A percentile compares a stretch with the other conserved stretches of the same genome.
phyloP scores from a whole-genome alignment of 1,140 invertebrate species.

The Papilio xuthus region DNA sequence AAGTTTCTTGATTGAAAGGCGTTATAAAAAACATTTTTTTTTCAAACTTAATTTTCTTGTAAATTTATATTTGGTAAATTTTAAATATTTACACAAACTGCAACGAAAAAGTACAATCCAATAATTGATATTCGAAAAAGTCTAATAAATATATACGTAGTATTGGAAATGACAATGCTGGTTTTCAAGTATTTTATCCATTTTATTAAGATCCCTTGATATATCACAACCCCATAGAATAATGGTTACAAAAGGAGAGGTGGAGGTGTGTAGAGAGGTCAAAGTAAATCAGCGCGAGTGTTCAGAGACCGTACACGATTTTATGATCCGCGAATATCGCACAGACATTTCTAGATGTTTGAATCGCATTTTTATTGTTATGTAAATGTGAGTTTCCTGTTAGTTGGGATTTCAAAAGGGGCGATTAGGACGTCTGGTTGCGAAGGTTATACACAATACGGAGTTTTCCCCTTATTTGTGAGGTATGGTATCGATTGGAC shows the following conservation, averaged over 20 bases:
- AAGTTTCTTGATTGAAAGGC: too few species aligned
- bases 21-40: too few species aligned
- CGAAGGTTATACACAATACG: constrained; percentile 76
- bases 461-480: constrained; percentile 68
- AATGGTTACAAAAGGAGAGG: constrained; percentile 15
- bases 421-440: constrained; percentile 80
- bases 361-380: constrained; percentile 81
- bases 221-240: neutral
- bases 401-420: constrained; percentile 80
- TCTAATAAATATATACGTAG: neutral
- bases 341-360: constrained; percentile 79
- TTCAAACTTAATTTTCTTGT: neutral
- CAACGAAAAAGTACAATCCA: neutral
- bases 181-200: constrained; percentile 48
- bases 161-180: constrained; percentile 20
- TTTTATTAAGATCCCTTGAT: constrained; percentile 60
- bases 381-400: constrained; percentile 80
- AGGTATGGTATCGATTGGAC: constrained; percentile 57
- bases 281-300: constrained; percentile 65
- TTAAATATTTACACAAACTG: neutral
- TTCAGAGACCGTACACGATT: constrained; percentile 69
- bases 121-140: neutral
- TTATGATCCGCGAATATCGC: constrained; percentile 81
- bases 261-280: constrained; percentile 50
- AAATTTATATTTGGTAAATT: neutral